phyloP scores from a whole-genome alignment of 2,113 vertebrate species.

The Paramisgurnus dabryanus region DNA sequence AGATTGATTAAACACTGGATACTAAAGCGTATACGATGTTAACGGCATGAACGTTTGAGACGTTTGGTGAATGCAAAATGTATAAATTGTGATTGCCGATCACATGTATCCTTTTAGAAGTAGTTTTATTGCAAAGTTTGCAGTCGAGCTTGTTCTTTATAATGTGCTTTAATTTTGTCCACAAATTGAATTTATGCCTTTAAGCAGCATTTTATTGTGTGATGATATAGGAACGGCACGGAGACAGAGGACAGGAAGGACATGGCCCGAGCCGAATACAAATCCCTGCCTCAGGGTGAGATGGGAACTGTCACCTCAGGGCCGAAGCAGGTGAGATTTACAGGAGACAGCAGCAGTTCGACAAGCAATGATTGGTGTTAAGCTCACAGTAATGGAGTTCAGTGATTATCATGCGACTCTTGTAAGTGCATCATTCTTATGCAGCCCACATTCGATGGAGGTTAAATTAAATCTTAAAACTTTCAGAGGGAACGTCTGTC shows the following conservation, averaged over 20 bases:
- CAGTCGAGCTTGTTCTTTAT: too few species aligned
- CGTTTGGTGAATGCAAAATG: neutral
- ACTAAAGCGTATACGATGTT: too few species aligned
- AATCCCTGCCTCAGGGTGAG: slow-evolving; percentile 72
- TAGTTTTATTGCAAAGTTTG: neutral
- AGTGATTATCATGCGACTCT: slow-evolving; percentile 1
- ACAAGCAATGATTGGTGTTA: neutral
- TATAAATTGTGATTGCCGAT: neutral
- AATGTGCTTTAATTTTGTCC: neutral
- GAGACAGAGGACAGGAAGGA: slow-evolving; percentile 78
- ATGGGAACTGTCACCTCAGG: slow-evolving; percentile 65
- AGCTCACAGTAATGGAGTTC: slow-evolving; percentile 6
- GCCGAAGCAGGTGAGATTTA: slow-evolving; percentile 72
- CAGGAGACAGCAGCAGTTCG: neutral
- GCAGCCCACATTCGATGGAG: neutral
- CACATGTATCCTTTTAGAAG: neutral
- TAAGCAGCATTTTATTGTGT: slow-evolving; percentile 26
- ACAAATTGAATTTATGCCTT: slow-evolving; percentile 26
- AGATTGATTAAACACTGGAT: too few species aligned
- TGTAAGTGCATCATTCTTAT: neutral
- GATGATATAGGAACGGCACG: slow-evolving; percentile 66
- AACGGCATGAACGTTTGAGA: too few species aligned
- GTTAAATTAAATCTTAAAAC: slow-evolving; percentile 1
- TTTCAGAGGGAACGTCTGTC: slow-evolving; percentile 3
- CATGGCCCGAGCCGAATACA: slow-evolving; percentile 80